Evolutionary conservation across 2,113 vertebrate species (phyloP), one percentile per base, ranked within the genome.

Genomic region (Dromas ardeola): DNA sequence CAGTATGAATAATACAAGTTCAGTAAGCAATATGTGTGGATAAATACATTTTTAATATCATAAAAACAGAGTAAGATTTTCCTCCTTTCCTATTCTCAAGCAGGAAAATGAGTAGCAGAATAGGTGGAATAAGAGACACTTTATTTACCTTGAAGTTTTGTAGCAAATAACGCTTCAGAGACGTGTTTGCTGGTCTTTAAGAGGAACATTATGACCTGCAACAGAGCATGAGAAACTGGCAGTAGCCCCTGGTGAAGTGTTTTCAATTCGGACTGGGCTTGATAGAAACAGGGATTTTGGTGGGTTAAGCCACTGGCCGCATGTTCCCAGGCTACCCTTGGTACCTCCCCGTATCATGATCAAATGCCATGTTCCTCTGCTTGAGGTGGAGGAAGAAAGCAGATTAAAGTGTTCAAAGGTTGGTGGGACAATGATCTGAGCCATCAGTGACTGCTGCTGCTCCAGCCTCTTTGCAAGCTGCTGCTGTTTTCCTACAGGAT

Each of bases 91-190:
- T 3, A 2, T 86, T 92, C 72, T 61, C 30, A 38, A 81, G 22
- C 18, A 89, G 72, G 27, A 74, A 59, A 14, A 6, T 5, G 4
- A 71, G 15, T 27, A 71, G 58, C 17, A 49, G 81, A 74, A 79
- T 11, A 77, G 0, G 0, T 58, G 23, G n/a, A 30, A n/a, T 29
- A 2, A 69, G 76, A 86, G 17, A 23, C 7, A 20, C 3, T 76
- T 74, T 63, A 25, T 91, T 88, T 63, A 61, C 30, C 47, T 62
- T 8, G 2, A 69, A 81, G 12, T 32, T 53, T 45, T 38, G 5
- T 59, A n/a, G 22, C 47, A 22, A 72, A 69, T 17, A 9, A 56
- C 26, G 36, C 56, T 90, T 90, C 11, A 29, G 25, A 42, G 40
- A 27, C 16, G 22, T 40, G 65, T 80, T 86, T 88, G 19, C 32